Conservation (phyloP, 1,140 invertebrate genomes). For the Eubasilissa regina region DNA sequence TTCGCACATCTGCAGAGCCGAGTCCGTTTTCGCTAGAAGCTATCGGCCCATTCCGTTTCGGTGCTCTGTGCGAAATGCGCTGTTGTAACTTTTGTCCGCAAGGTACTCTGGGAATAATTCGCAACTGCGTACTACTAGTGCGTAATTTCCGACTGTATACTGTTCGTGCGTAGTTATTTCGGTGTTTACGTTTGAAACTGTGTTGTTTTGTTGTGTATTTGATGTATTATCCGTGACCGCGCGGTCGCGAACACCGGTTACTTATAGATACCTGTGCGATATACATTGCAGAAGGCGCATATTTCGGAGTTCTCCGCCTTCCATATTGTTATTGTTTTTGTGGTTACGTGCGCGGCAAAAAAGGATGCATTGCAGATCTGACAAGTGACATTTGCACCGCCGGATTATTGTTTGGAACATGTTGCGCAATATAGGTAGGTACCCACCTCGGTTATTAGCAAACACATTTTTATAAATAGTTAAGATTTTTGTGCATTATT, state of each 20-base stretch:
- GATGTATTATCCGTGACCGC: not conserved
- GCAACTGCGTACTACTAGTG: constrained; percentile 31
- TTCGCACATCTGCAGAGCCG: constrained; percentile 14
- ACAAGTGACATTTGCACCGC: not conserved
- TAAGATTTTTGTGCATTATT: too few species aligned
- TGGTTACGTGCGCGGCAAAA: not conserved
- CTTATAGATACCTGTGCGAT: not conserved
- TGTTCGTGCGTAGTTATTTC: constrained; percentile 3
- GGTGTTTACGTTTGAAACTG: constrained; percentile 13
- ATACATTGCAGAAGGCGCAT: not conserved
- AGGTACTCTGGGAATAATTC: not conserved
- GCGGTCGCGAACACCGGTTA: not conserved
- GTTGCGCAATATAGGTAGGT: constrained; percentile 31
- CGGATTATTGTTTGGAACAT: constrained; percentile 11
- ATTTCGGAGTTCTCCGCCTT: constrained; percentile 3
- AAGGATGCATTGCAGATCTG: not conserved
- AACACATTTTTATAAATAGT: too few species aligned
- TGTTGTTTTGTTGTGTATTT: not conserved
- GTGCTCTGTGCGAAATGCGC: constrained; percentile 32
- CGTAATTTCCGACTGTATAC: not conserved
- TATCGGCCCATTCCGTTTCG: constrained; percentile 25
- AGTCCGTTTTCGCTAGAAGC: not conserved
- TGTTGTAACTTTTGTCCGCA: not conserved
- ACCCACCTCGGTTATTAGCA: not conserved
- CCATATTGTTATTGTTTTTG: constrained; percentile 4